Evolutionary conservation across 1,140 invertebrate genomes (phyloP), one percentile per base, ranked within the genome.

Genomic region (Schlechtendalia chinensis): DNA sequence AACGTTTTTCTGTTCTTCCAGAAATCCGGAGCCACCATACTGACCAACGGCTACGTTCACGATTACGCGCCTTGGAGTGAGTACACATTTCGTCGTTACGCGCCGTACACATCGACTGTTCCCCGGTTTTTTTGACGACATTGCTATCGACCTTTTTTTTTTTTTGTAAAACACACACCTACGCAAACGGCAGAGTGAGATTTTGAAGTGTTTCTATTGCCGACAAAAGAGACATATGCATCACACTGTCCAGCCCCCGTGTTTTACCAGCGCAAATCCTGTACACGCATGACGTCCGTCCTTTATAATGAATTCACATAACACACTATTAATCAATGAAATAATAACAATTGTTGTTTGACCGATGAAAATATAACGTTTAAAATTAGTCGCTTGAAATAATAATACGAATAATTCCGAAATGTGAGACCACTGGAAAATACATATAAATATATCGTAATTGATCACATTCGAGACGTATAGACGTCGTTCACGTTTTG

Each of bases 11-110:
- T 8, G 32, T 39, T 8, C 32, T 39, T 39, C 83, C 85, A 94
- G 91, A 92, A 93, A 87, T 90, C 91, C 47, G 93, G 94, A 65
- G 89, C 93, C 4, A 89, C 93, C 8, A 87, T 95, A 54, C 84
- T 94, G 61, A 93, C 93, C 12, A 94, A 95, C 85, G 92, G 90
- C 81, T 87, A 89, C 81, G 87, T 91, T 5, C 88, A 89, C 81
- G 87, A 89, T 80, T 86, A 88, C 81, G 87, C 87, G 65, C 89
- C 89, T 58, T 86, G 88, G 82, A 84, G 91, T 92, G 88, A 90
- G 90, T 90, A 85, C 32, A 4, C 8, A 39, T 39, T 39, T 39
- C 8, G 32, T 39, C 32, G 32, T 39, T 39, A 8, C 32, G 8
- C 32, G 32, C 32, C 32, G 32, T n/a, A n/a, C n/a, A n/a, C n/a